These are phyloP conservation scores for Pseudomyrmex flavicornis DNA, from an alignment of 1,140 invertebrate species.

Conservation along the genomic window DNA sequence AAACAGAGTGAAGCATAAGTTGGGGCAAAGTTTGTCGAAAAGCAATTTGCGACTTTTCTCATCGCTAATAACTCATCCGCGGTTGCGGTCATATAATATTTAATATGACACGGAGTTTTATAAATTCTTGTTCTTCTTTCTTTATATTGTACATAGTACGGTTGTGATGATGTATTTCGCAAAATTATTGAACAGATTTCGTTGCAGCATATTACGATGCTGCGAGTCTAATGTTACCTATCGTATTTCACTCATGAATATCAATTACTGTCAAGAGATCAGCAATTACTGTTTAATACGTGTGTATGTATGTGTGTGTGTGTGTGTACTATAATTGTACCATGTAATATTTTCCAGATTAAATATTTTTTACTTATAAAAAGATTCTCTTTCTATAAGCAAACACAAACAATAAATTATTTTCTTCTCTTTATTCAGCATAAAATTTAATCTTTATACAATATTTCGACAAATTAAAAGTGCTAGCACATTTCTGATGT, in stretches of 20 bases:
- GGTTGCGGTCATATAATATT: too few species aligned
- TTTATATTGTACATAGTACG: neutral
- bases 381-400: neutral
- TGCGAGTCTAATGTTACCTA: neutral
- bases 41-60: conserved; percentile 13
- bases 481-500: neutral
- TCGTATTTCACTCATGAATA: conserved; percentile 31
- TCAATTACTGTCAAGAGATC: conserved; percentile 5
- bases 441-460: too few species aligned
- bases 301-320: too few species aligned
- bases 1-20: neutral
- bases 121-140: neutral
- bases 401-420: neutral
- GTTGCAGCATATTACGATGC: neutral
- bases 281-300: too few species aligned
- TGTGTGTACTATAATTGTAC: too few species aligned
- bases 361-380: neutral
- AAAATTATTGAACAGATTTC: neutral
- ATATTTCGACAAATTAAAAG: conserved; percentile 14
- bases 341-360: too few species aligned
- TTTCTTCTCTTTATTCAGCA: neutral
- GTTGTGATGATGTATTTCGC: neutral
- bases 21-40: neutral
- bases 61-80: neutral
- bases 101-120: too few species aligned